Percentiles rank a stretch among this genome's conserved stretches.
Conservation (phyloP, 1,140 invertebrate genomes). For the Phymorhynchus buccinoides region DNA sequence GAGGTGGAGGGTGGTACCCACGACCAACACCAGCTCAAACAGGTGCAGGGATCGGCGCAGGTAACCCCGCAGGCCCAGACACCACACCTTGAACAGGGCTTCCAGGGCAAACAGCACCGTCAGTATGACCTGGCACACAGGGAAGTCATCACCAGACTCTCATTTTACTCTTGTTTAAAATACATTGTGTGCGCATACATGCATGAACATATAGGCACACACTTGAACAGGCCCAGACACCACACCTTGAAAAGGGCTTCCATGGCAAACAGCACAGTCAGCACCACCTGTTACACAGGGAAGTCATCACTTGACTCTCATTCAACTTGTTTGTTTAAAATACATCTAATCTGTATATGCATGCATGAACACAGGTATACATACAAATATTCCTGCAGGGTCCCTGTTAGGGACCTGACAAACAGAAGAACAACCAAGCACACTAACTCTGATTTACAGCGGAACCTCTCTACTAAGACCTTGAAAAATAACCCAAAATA, state of each 20-base stretch:
- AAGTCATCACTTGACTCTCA: no score
- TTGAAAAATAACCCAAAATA: no score
- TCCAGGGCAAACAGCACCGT: slow-evolving; percentile 96
- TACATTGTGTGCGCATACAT: background rate
- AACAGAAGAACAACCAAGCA: no score
- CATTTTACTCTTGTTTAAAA: background rate
- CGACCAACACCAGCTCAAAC: slow-evolving; percentile 94
- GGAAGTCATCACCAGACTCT: background rate
- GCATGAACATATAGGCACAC: no score
- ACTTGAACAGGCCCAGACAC: slow-evolving; percentile 86
- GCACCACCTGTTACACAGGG: slow-evolving; percentile 86
- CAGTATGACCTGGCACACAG: slow-evolving; percentile 81
- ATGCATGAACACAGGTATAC: no score
- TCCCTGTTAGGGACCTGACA: no score
- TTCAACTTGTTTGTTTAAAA: no score
- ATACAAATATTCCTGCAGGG: no score
- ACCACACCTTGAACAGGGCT: slow-evolving; percentile 98
- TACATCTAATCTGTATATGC: background rate
- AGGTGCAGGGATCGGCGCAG: slow-evolving; percentile 97
- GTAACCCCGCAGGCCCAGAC: slow-evolving; percentile 94
- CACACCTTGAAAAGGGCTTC: slow-evolving; percentile 98
- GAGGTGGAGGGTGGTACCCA: slow-evolving; percentile 96
- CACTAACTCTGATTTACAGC: no score
- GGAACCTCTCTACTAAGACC: no score
- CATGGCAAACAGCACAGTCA: slow-evolving; percentile 91